These are phyloP conservation scores for Sebastes oblongus DNA, from an alignment of 2,797 vertebrate genomes.

Conservation along the genomic window DNA sequence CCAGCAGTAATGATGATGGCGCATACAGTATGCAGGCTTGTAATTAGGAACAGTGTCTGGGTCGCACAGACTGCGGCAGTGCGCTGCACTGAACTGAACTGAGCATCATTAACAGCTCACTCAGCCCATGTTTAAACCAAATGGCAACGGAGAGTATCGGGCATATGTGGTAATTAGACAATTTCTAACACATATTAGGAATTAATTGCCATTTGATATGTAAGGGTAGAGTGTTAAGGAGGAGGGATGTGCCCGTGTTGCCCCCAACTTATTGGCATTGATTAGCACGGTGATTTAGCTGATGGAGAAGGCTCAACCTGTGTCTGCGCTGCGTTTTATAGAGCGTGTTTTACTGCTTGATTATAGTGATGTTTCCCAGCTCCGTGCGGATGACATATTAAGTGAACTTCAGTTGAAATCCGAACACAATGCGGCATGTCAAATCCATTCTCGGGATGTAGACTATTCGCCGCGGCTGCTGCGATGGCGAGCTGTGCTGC, in stretches of 20 bases:
- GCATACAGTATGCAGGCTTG: slow-evolving; percentile 35
- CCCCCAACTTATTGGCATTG: slow-evolving; percentile 57
- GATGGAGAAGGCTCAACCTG: slow-evolving; percentile 40
- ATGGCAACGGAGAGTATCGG: slow-evolving; percentile 33
- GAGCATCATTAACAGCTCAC: slow-evolving; percentile 67
- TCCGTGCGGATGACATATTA: neutral
- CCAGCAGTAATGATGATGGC: slow-evolving; percentile 48
- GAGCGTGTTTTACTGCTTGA: neutral
- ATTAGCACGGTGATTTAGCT: slow-evolving; percentile 54
- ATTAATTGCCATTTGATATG: slow-evolving; percentile 75
- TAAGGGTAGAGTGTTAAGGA: slow-evolving; percentile 62
- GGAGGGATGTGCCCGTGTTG: slow-evolving; percentile 35
- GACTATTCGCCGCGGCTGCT: neutral
- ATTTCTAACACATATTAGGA: slow-evolving; percentile 71
- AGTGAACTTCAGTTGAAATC: slow-evolving; percentile 7
- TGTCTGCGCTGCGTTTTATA: slow-evolving; percentile 4
- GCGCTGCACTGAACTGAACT: slow-evolving; percentile 16
- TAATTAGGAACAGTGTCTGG: slow-evolving; percentile 67
- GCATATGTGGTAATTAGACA: slow-evolving; percentile 65
- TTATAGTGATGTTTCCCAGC: neutral
- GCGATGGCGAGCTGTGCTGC: neutral
- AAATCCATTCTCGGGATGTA: neutral
- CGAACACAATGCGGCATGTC: neutral
- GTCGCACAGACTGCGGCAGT: slow-evolving; percentile 23
- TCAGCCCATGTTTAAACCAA: slow-evolving; percentile 44